Evolutionary conservation across 2,113 vertebrate species (phyloP), one percentile per base, ranked within the genome.

Genomic region (Tetrao urogallus): DNA sequence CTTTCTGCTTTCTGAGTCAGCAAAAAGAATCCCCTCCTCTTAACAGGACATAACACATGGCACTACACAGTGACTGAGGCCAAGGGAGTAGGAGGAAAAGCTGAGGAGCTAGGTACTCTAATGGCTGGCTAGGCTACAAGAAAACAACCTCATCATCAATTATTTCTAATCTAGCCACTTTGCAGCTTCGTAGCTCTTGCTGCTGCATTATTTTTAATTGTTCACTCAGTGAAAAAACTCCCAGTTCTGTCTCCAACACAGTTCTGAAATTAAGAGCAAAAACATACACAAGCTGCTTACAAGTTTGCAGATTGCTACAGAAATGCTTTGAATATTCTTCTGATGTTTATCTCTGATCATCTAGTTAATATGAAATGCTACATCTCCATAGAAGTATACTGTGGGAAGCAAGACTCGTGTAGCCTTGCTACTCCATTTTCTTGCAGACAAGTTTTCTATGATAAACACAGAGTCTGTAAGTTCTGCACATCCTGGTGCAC

Each of bases 211-310:
- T 30, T 88, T 90, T 34, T 18, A 82, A 74, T 1, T 38, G 40
- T 79, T 91, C 73, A 43, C 3, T 5, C 13, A 67, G 80, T 48
- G 32, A 81, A 15, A 87, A 2, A 88, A 48, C 15, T 88, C 92
- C 25, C 57, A 86, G 30, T 38, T 38, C 38, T 13, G 43, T 81
- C 56, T 94, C 27, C 13, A 63, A 57, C 4, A 34, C 30, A 71
- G 86, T 64, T 66, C 69, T 69, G 76, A 92, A 94, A 61, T 77
- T 86, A 92, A 92, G 18, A 71, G 69, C 34, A 90, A 89, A 94
- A 45, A 25, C 17, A 43, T 91, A 63, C 57, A 86, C 61, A n/a
- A 88, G 61, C 34, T 75, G 57, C 74, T 75, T 66, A 14, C 50
- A 81, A 80, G 56, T n/a, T 45, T 60, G 28, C 42, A 69, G n/a